Percentiles rank a stretch among this genome's conserved stretches.
Conservation (phyloP, 2,888 invertebrate genomes). For the Beris chalybata region DNA sequence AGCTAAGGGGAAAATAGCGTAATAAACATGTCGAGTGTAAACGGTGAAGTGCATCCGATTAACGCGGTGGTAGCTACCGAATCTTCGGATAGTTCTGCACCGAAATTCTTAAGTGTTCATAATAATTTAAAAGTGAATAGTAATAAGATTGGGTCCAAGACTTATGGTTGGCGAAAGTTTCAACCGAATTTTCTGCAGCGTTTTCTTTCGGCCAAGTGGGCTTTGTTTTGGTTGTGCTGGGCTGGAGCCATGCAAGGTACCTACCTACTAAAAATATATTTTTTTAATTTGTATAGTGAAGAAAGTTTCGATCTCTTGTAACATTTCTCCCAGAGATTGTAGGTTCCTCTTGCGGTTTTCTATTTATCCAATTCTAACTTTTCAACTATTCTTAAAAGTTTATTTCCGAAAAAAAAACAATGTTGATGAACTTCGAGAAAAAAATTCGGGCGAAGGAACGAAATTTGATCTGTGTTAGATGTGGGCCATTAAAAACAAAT, state of each 20-base stretch:
- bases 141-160: slow-evolving; percentile 40
- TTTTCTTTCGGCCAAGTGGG: slow-evolving; percentile 76
- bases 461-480: no score
- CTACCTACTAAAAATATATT: slow-evolving; percentile 44
- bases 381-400: no score
- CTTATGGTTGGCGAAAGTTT: slow-evolving; percentile 70
- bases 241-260: slow-evolving; percentile 77
- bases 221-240: slow-evolving; percentile 79
- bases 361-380: no score
- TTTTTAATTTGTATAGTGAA: not conserved
- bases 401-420: no score
- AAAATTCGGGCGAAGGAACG: no score
- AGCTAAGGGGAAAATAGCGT: slow-evolving; percentile 3
- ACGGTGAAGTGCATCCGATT: slow-evolving; percentile 14
- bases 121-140: slow-evolving; percentile 46
- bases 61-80: not conserved
- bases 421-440: no score
- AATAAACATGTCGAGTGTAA: not conserved
- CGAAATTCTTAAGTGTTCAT: slow-evolving; percentile 41
- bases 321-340: no score
- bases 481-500: no score
- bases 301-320: not conserved
- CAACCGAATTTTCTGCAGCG: slow-evolving; percentile 67
- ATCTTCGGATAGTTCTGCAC: not conserved
- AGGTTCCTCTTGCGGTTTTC: no score